A percentile compares a stretch with the other conserved stretches of the same genome.
These are phyloP conservation scores for Macrosoma leucophasiata DNA, from an alignment of 2,888 invertebrate species.

Conservation along the genomic window DNA sequence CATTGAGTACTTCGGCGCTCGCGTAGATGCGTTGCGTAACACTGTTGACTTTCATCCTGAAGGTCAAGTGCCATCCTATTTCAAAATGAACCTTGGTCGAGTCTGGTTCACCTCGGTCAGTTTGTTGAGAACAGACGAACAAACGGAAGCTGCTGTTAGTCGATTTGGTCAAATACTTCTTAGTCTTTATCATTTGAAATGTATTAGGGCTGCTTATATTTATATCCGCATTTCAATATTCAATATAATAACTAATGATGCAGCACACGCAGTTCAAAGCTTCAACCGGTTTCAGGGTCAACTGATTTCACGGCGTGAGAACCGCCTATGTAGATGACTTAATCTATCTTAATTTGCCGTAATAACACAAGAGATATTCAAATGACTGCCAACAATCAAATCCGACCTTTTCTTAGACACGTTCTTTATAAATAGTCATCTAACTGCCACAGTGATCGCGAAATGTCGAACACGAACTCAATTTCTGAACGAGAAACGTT, in stretches of 20 bases:
- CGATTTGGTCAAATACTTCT: conserved; percentile 55
- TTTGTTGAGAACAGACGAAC: conserved; percentile 47
- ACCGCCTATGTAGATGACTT: conserved; percentile 61
- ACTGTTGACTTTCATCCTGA: conserved; percentile 74
- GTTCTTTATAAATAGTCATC: conserved; percentile 73
- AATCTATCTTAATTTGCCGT: conserved; percentile 71
- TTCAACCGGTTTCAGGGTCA: conserved; percentile 59
- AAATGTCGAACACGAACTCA: conserved; percentile 73
- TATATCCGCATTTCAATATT: neutral
- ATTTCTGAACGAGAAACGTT: conserved; percentile 55
- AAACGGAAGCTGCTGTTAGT: conserved; percentile 64
- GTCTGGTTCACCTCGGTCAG: conserved; percentile 67
- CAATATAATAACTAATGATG: conserved; percentile 4
- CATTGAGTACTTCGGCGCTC: conserved; percentile 58
- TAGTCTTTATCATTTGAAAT: too few relatives aligned
- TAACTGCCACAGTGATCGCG: conserved; percentile 65
- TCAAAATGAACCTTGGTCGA: conserved; percentile 70
- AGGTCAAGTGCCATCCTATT: conserved; percentile 76
- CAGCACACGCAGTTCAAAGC: conserved; percentile 33
- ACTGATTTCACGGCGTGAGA: conserved; percentile 66
- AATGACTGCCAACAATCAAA: conserved; percentile 73
- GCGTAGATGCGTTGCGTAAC: conserved; percentile 65
- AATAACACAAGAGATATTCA: conserved; percentile 70
- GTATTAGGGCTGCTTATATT: too few relatives aligned
- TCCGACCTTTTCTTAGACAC: conserved; percentile 73